Percentiles rank a stretch among this genome's conserved stretches.
These are phyloP conservation scores for Macrophya annulata DNA, from an alignment of 2,888 invertebrate species.

Conservation along the genomic window DNA sequence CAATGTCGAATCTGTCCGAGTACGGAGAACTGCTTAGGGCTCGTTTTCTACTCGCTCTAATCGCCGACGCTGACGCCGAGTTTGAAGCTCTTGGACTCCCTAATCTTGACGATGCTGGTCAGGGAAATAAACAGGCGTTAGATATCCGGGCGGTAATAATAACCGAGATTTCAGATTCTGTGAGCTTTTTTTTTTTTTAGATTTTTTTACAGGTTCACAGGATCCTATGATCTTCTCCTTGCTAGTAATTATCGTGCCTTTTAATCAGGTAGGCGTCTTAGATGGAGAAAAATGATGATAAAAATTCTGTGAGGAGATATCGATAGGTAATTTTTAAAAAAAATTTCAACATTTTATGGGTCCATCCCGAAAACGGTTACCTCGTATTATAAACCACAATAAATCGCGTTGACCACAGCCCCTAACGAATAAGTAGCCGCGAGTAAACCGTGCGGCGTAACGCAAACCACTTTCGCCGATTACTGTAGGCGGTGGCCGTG, in stretches of 20 bases:
- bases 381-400: not conserved
- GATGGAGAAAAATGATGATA: not conserved
- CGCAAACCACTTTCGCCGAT: slow-evolving; percentile 51
- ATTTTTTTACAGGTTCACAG: too few relatives aligned
- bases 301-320: not conserved
- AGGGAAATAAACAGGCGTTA: slow-evolving; percentile 6
- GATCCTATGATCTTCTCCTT: too few relatives aligned
- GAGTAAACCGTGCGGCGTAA: slow-evolving; percentile 32
- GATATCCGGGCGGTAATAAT: too few relatives aligned
- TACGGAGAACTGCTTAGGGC: slow-evolving; percentile 97
- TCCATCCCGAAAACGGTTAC: not conserved
- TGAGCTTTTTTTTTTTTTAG: not conserved
- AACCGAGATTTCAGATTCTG: not conserved
- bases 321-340: not conserved
- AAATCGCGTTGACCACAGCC: slow-evolving; percentile 32
- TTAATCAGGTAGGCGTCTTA: too few relatives aligned
- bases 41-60: slow-evolving; percentile 91
- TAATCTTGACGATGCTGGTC: slow-evolving; percentile 80
- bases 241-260: too few relatives aligned
- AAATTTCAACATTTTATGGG: not conserved
- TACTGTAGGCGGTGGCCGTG: slow-evolving; percentile 53
- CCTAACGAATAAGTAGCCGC: slow-evolving; percentile 41
- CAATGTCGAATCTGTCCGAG: slow-evolving; percentile 97
- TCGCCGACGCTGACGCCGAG: slow-evolving; percentile 74
- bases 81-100: slow-evolving; percentile 84